Conservation (phyloP, 2,888 invertebrate species). For the Seira sanloemensis region DNA sequence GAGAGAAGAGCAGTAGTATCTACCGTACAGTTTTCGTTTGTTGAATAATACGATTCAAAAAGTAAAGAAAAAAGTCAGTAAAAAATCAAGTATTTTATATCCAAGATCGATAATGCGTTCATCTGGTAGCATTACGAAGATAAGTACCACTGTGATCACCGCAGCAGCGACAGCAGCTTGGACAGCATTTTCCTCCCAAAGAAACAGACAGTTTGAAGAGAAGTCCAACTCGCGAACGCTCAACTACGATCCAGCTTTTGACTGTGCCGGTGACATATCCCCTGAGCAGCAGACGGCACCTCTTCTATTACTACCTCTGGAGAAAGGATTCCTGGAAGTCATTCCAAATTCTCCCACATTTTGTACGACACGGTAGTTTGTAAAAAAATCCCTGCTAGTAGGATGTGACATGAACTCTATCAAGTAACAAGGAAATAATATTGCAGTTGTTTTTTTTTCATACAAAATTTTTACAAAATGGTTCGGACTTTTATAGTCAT, state of each 20-base stretch:
- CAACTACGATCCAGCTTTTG: too few relatives aligned
- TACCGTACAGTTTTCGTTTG: background rate
- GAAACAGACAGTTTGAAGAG: background rate
- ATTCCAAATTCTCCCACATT: too few relatives aligned
- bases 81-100: background rate
- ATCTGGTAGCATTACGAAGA: background rate
- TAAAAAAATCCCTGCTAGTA: too few relatives aligned
- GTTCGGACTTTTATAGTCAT: too few relatives aligned
- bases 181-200: conserved; percentile 22
- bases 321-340: too few relatives aligned
- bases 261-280: too few relatives aligned
- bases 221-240: background rate
- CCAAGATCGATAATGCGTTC: conserved; percentile 48
- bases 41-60: background rate
- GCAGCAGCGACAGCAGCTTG: conserved; percentile 24
- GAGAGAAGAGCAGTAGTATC: background rate
- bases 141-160: conserved; percentile 24
- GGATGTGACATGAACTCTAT: too few relatives aligned
- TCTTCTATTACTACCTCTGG: too few relatives aligned
- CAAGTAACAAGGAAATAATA: background rate
- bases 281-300: too few relatives aligned
- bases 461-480: background rate
- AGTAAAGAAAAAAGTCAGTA: background rate
- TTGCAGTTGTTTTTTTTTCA: background rate
- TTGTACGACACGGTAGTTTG: too few relatives aligned